phyloP scores from a whole-genome alignment of 2,888 invertebrate species.

The Alloplasta piceator region DNA sequence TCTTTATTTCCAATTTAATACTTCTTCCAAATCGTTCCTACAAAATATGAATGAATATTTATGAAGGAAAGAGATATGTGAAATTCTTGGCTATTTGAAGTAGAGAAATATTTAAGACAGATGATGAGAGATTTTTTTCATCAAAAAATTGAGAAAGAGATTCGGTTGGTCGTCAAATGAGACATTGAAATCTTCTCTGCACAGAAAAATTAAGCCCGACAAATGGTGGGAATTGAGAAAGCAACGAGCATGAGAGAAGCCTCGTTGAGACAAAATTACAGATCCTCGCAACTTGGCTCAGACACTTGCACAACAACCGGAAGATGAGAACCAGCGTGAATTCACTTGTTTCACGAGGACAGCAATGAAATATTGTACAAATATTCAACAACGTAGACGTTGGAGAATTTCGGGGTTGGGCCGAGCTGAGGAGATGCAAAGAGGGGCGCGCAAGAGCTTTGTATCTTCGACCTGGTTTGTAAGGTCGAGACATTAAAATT shows the following conservation, averaged over 20 bases:
- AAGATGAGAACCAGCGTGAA: constrained; percentile 20
- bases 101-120: no score
- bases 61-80: no score
- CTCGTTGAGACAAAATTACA: not conserved
- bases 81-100: no score
- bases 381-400: constrained; percentile 50
- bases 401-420: not conserved
- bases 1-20: no score
- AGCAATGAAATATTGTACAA: constrained; percentile 59
- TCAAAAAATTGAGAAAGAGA: not conserved
- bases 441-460: constrained; percentile 26
- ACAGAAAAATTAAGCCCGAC: not conserved
- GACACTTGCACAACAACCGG: not conserved
- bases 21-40: no score
- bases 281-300: not conserved
- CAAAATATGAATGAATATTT: no score
- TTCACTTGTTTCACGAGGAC: constrained; percentile 55
- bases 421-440: constrained; percentile 4
- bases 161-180: not conserved
- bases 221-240: not conserved
- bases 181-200: no score
- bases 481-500: constrained; percentile 66
- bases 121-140: not conserved
- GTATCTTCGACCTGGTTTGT: constrained; percentile 40
- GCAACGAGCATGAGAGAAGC: not conserved